Evolutionary conservation across 1,140 invertebrate genomes (phyloP).

Genomic region (Drosophila simulans): DNA sequence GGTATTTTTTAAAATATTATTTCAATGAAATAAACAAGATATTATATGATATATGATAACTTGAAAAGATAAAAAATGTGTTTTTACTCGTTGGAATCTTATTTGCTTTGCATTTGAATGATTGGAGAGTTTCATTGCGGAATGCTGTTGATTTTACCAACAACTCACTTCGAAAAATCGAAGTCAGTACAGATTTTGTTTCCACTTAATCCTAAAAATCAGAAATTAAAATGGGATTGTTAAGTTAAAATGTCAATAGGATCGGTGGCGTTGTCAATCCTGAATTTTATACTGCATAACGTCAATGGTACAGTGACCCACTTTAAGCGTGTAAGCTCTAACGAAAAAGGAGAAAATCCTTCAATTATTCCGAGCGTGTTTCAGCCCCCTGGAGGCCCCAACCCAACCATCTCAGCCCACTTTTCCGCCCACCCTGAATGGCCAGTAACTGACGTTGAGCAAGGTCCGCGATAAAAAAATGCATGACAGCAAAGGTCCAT

Average conservation of each 20-base stretch:
- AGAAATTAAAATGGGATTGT: conserved; percentile 23
- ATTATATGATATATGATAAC: too few species aligned
- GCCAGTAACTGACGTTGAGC: conserved; percentile 33
- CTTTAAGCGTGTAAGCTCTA: conserved; percentile 21
- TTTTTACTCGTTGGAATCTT: too few species aligned
- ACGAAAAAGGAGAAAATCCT: conserved; percentile 21
- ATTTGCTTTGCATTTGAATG: not conserved
- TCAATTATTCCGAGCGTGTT: conserved; percentile 47
- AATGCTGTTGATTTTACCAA: not conserved
- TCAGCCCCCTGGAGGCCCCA: not conserved
- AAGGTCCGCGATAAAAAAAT: conserved; percentile 21
- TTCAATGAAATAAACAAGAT: not conserved
- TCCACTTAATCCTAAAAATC: conserved; percentile 10
- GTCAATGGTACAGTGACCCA: conserved; percentile 38
- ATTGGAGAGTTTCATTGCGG: not conserved
- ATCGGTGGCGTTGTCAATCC: conserved; percentile 20
- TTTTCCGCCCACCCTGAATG: conserved; percentile 1
- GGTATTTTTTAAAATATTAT: not conserved
- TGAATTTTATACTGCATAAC: conserved; percentile 36
- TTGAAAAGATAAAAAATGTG: too few species aligned
- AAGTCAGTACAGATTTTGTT: not conserved
- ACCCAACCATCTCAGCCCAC: not conserved
- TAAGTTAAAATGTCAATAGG: conserved; percentile 56
- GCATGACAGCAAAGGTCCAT: conserved; percentile 18
- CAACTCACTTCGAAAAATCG: too few species aligned